Evolutionary conservation across 2,113 vertebrate species (phyloP).

Genomic region (Acanthochromis polyacanthus): DNA sequence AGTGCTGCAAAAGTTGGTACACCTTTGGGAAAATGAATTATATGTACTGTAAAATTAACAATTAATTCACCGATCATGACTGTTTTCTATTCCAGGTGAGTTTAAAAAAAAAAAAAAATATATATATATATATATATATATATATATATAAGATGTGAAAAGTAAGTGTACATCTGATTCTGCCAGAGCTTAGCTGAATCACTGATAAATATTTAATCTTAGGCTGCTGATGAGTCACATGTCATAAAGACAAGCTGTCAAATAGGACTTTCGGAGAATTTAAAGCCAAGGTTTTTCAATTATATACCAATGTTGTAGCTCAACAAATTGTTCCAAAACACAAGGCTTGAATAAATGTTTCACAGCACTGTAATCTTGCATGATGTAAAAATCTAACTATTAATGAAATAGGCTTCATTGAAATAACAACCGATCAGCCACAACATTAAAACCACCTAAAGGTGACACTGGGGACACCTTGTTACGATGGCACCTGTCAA

Average conservation of each 20-base stretch:
- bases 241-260: neutral
- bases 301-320: constrained; percentile 11
- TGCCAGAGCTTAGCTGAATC: neutral
- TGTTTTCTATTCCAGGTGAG: neutral
- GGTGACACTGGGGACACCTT: no score
- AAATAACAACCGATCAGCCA: constrained; percentile 5
- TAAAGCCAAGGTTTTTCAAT: neutral
- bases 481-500: no score
- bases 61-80: neutral
- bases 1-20: constrained; percentile 19
- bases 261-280: neutral
- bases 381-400: constrained; percentile 40
- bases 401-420: constrained; percentile 41
- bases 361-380: constrained; percentile 12
- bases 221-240: neutral
- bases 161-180: neutral
- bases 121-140: neutral
- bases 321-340: constrained; percentile 3
- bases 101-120: no score
- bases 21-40: constrained; percentile 5
- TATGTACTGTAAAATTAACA: constrained; percentile 11
- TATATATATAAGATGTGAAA: neutral
- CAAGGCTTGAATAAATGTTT: constrained; percentile 9
- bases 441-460: no score
- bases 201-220: neutral